Evolutionary conservation across 2,797 vertebrate species (phyloP), one percentile per base, ranked within the genome.

Genomic region (Clarias fuscus): DNA sequence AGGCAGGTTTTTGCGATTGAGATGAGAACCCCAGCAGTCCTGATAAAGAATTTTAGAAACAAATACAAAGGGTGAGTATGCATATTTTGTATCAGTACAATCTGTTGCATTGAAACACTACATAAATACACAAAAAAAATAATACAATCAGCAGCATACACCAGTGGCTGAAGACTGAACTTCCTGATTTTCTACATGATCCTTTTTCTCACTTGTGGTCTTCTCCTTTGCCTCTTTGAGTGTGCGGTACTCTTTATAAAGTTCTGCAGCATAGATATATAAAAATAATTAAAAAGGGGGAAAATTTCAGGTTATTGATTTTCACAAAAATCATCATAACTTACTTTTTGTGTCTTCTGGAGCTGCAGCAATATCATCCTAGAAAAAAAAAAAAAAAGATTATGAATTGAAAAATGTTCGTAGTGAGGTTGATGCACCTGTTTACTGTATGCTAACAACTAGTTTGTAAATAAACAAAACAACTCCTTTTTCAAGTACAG

Each of bases 21-120:
- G 93, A 85, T 98, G 97, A 0, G 93, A 5, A 0, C 98, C 98
- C 98, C 98, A 99, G 82, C 91, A 96, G 0, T 92, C 94, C 95
- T 96, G 30, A 53, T 2, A 1, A 30, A 68, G 6, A 53, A 68
- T 56, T 30, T 82, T 10, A 53, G 7, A 30, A 53, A 30, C n/a
- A 82, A 62, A 56, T 56, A 67, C 17, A 73, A 86, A n/a, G 10
- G 18, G 24, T 5, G 43, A 67, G 6, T 43, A n/a, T 22, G 15
- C 5, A 15, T 40, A 53, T 11, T 27, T 13, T 48, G 7, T 2
- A 4, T 61, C 17, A 53, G 7, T 2, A 61, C 43, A 53, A 68
- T 27, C 5, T 17, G 43, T 53, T 56, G 20, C 20, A 30, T 24
- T 17, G 8, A 82, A 68, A 53, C 4, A 4, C 3, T 1, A 58